Percentiles rank a stretch among this genome's conserved stretches.
These are phyloP conservation scores for Metridium senile DNA, from an alignment of 92 coral and sea anemone species.

Conservation along the genomic window DNA sequence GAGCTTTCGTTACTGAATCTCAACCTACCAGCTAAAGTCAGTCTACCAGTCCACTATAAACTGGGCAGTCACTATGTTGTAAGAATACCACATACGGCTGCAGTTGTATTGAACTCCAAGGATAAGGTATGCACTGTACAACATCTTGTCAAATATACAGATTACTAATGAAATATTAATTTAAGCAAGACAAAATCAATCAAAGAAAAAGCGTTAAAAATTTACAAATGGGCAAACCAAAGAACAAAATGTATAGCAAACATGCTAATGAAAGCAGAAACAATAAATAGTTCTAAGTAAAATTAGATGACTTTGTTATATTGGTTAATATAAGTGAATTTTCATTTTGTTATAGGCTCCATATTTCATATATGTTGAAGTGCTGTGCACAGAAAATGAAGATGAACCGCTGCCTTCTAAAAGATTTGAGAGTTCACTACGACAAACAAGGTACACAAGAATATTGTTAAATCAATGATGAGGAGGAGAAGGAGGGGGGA, in stretches of 20 bases:
- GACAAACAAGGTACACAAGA: conserved; percentile 85
- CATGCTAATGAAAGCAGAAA: no score
- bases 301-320: no score
- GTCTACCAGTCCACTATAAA: conserved; percentile 80
- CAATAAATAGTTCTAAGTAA: no score
- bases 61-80: conserved; percentile 95
- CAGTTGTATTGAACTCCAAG: conserved; percentile 97
- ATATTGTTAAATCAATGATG: no score
- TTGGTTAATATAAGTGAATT: no score
- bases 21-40: conserved; percentile 93
- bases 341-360: conserved; percentile 72
- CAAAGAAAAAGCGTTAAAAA: not conserved
- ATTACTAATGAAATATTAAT: not conserved
- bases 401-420: conserved; percentile 91
- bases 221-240: no score
- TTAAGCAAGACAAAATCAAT: not conserved
- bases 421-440: conserved; percentile 73
- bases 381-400: conserved; percentile 75
- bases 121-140: conserved; percentile 72
- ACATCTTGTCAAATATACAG: no score
- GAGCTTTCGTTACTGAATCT: conserved; percentile 91
- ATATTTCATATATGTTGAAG: conserved; percentile 95
- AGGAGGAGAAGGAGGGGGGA: no score
- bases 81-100: conserved; percentile 96
- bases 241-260: no score